Evolutionary conservation across 2,888 invertebrate genomes (phyloP).

Genomic region (Scaptomyza flava): DNA sequence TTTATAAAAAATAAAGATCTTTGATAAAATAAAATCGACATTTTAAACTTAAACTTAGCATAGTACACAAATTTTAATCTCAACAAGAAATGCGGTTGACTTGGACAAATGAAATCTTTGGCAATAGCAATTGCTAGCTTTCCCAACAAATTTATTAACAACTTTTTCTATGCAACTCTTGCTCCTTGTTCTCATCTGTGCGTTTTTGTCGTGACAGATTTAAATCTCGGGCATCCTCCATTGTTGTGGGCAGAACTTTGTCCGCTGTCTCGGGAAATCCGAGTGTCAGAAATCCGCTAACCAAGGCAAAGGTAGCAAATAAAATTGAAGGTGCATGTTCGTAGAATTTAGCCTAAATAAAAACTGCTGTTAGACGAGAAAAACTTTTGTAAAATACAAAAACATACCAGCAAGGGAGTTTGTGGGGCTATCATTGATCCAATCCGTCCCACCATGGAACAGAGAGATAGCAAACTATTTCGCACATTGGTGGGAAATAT

Average conservation of each 20-base stretch:
- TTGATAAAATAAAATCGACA: slow-evolving; percentile 31
- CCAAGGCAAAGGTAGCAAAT: slow-evolving; percentile 86
- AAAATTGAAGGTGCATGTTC: slow-evolving; percentile 86
- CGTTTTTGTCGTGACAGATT: not conserved
- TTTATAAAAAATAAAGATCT: slow-evolving; percentile 13
- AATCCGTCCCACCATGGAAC: slow-evolving; percentile 89
- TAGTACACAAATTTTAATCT: slow-evolving; percentile 15
- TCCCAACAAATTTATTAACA: slow-evolving; percentile 31
- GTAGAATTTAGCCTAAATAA: slow-evolving; percentile 79
- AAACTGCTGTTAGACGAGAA: rapidly evolving
- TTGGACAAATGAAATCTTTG: slow-evolving; percentile 24
- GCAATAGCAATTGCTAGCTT: slow-evolving; percentile 24
- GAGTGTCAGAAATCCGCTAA: slow-evolving; percentile 86
- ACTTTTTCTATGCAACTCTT: slow-evolving; percentile 31
- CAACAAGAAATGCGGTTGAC: slow-evolving; percentile 39
- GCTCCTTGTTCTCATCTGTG: slow-evolving; percentile 1
- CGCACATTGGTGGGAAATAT: slow-evolving; percentile 89
- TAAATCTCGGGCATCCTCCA: slow-evolving; percentile 85
- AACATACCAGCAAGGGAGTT: slow-evolving; percentile 86
- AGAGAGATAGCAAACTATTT: slow-evolving; percentile 88
- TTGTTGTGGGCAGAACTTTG: slow-evolving; percentile 87
- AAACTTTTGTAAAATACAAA: rapidly evolving
- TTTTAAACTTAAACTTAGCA: slow-evolving; percentile 38
- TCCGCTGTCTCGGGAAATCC: slow-evolving; percentile 88
- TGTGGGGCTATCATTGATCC: slow-evolving; percentile 90